These are phyloP conservation scores for Andrena praecox DNA, from an alignment of 2,888 invertebrate genomes.

Conservation along the genomic window DNA sequence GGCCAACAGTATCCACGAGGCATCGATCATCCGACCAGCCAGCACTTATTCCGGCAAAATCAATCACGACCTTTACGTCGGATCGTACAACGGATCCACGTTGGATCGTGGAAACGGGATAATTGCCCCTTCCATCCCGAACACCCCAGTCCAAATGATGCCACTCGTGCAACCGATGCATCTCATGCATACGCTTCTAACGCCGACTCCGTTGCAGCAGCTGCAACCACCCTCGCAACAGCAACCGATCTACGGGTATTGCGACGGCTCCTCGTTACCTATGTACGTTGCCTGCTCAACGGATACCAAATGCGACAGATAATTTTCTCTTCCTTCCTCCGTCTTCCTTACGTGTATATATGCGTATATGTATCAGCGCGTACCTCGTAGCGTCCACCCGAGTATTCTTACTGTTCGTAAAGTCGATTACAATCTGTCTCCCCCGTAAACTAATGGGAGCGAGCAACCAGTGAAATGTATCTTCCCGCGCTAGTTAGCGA, in stretches of 20 bases:
- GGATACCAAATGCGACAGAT: slow-evolving; percentile 82
- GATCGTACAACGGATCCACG: slow-evolving; percentile 80
- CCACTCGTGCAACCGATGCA: slow-evolving; percentile 82
- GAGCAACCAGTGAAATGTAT: too few species aligned
- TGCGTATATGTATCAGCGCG: background rate
- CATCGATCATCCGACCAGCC: slow-evolving; percentile 81
- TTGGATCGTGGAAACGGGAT: slow-evolving; percentile 76
- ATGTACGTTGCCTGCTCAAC: slow-evolving; percentile 80
- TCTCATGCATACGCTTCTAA: slow-evolving; percentile 76
- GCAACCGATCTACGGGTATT: slow-evolving; percentile 82
- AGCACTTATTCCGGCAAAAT: slow-evolving; percentile 82
- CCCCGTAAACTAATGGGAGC: too few species aligned
- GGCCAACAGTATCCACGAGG: slow-evolving; percentile 78
- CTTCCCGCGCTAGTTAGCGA: too few species aligned
- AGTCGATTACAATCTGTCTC: too few species aligned
- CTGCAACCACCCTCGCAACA: slow-evolving; percentile 67
- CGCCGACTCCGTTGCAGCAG: slow-evolving; percentile 58
- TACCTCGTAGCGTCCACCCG: slow-evolving; percentile 14
- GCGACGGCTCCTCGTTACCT: slow-evolving; percentile 79
- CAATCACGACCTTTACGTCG: slow-evolving; percentile 79
- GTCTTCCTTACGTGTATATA: background rate
- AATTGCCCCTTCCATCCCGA: slow-evolving; percentile 65
- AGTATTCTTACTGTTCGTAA: background rate
- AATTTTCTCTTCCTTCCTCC: slow-evolving; percentile 52
- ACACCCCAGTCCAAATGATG: slow-evolving; percentile 81